A percentile compares a stretch with the other conserved stretches of the same genome.
These are phyloP conservation scores for Chrysomela aeneicollis DNA, from an alignment of 2,888 invertebrate species.

Conservation along the genomic window DNA sequence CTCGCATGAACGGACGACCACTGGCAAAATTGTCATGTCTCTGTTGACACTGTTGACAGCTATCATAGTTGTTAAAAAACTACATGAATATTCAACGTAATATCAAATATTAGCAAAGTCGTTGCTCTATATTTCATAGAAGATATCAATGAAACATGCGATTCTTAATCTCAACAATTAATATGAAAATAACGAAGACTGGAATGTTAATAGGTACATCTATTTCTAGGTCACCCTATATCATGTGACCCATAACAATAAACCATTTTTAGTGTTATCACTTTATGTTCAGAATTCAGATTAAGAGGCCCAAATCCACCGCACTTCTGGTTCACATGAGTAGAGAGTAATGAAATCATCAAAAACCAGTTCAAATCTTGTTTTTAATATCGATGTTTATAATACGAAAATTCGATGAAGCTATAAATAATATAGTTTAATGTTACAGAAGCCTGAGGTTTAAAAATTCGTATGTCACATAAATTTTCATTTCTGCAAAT, in stretches of 20 bases:
- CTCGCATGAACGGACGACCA: no score
- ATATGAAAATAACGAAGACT: background rate
- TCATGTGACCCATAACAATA: slow-evolving; percentile 1
- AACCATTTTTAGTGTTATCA: slow-evolving; percentile 9
- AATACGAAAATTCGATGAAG: slow-evolving; percentile 18
- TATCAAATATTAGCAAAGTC: no score
- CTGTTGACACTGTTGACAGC: no score
- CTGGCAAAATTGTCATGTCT: no score
- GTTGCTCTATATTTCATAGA: no score
- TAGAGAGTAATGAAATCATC: slow-evolving; percentile 20
- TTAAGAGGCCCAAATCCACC: background rate
- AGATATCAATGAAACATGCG: no score
- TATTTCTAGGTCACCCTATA: slow-evolving; percentile 4
- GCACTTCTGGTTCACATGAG: slow-evolving; percentile 6
- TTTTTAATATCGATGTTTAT: slow-evolving; percentile 31
- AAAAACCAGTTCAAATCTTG: slow-evolving; percentile 24
- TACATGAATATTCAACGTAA: no score
- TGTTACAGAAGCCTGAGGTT: slow-evolving; percentile 20
- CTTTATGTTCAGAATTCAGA: background rate
- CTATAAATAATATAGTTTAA: slow-evolving; percentile 26
- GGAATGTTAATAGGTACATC: background rate
- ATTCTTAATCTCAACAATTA: no score
- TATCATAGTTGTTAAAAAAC: no score
- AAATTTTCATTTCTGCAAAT: slow-evolving; percentile 23
- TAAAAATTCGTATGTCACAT: slow-evolving; percentile 15